Percentiles rank a stretch among this genome's conserved stretches.
Evolutionary conservation across 2,797 vertebrate species (phyloP).

Genomic region (Spinus pinus): DNA sequence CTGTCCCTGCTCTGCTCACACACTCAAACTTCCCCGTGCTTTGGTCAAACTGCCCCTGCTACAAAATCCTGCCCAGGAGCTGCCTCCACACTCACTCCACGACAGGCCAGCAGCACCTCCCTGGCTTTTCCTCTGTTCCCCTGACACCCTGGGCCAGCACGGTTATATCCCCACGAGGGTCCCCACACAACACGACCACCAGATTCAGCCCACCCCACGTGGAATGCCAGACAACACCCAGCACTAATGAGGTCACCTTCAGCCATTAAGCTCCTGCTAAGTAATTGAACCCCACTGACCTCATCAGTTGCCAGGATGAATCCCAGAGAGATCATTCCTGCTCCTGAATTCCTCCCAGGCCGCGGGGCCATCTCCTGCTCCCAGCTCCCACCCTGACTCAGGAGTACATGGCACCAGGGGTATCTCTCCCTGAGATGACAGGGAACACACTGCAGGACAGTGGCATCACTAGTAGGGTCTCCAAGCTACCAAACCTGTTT

Average conservation of each 20-base stretch:
- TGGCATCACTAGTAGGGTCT: not conserved
- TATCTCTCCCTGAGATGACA: not conserved
- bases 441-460: not conserved
- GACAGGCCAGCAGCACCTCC: not conserved
- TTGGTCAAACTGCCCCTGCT: accelerated
- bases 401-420: accelerated
- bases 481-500: not conserved
- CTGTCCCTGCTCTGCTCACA: not conserved
- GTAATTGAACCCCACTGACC: not conserved
- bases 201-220: not conserved
- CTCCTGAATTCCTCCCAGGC: not conserved
- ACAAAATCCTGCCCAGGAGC: not conserved
- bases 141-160: not conserved
- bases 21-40: not conserved
- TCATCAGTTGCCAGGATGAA: not conserved
- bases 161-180: accelerated
- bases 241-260: not conserved
- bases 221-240: not conserved
- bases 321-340: not conserved
- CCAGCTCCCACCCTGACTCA: not conserved
- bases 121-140: not conserved
- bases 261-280: not conserved
- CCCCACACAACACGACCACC: not conserved
- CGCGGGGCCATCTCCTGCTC: not conserved
- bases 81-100: accelerated